These are phyloP conservation scores for Tarsius wallacei DNA, from an alignment of 2,797 vertebrate genomes.

Conservation along the genomic window DNA sequence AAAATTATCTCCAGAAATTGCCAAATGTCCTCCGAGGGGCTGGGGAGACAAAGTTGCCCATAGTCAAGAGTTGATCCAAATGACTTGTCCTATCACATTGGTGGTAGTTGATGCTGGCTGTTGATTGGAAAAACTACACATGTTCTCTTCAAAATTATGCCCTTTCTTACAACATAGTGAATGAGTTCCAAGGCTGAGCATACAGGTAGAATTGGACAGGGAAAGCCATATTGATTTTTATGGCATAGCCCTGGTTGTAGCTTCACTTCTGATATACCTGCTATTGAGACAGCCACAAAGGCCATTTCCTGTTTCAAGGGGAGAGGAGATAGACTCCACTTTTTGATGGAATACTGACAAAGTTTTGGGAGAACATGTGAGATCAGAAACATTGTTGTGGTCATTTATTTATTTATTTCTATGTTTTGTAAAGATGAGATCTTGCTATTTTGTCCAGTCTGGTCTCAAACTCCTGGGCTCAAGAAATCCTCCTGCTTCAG, in stretches of 20 bases:
- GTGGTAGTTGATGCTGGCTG: neutral
- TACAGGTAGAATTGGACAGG: no score
- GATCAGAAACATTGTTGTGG: neutral
- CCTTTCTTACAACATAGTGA: neutral
- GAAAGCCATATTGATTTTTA: neutral
- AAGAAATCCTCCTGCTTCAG: no score
- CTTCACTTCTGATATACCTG: neutral
- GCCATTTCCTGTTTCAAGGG: neutral
- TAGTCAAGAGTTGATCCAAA: neutral
- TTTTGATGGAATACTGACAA: neutral
- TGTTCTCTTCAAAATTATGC: neutral
- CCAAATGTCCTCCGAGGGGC: neutral
- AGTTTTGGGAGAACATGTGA: neutral
- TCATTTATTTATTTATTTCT: neutral
- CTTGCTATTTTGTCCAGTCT: no score
- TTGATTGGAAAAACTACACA: neutral
- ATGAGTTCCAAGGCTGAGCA: neutral
- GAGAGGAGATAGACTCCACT: neutral
- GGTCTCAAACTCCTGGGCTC: no score
- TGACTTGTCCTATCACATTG: neutral
- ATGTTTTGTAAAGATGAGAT: no score
- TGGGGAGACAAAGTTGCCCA: neutral
- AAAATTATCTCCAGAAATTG: constrained; percentile 9
- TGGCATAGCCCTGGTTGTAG: neutral
- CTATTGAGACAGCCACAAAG: neutral